phyloP scores from a whole-genome alignment of 2,113 vertebrate genomes.

The Thinocorus orbignyianus region DNA sequence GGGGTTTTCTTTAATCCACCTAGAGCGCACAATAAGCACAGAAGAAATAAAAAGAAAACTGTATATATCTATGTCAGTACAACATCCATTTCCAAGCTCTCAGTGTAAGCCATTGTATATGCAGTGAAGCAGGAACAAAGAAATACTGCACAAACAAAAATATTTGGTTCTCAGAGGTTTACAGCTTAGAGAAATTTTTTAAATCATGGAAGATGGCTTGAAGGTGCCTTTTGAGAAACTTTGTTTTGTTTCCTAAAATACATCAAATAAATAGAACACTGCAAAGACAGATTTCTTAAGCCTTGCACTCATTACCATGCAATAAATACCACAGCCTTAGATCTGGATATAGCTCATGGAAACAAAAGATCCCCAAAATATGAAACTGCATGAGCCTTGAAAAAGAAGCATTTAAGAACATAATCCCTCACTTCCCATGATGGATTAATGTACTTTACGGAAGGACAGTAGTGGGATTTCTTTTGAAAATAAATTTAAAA shows the following conservation, averaged over 20 bases:
- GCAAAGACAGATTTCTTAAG: background rate
- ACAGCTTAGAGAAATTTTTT: background rate
- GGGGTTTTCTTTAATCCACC: background rate
- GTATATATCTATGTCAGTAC: background rate
- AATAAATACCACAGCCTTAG: background rate
- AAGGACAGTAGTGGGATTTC: background rate
- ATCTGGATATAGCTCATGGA: background rate
- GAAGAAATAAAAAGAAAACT: background rate
- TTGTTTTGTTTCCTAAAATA: background rate
- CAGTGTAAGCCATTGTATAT: background rate
- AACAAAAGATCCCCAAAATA: background rate
- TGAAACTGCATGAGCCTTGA: background rate
- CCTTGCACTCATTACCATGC: background rate
- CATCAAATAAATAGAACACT: background rate
- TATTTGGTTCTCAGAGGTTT: background rate
- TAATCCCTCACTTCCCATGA: background rate
- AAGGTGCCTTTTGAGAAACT: constrained; percentile 24
- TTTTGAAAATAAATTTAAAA: background rate
- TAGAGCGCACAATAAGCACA: background rate
- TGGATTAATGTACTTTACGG: background rate
- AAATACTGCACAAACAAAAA: background rate
- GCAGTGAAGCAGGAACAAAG: background rate
- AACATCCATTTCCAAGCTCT: background rate
- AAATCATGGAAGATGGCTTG: background rate
- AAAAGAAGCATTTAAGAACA: background rate